Evolutionary conservation across 2,113 vertebrate species (phyloP), one percentile per base, ranked within the genome.

Genomic region (Coturnix japonica): DNA sequence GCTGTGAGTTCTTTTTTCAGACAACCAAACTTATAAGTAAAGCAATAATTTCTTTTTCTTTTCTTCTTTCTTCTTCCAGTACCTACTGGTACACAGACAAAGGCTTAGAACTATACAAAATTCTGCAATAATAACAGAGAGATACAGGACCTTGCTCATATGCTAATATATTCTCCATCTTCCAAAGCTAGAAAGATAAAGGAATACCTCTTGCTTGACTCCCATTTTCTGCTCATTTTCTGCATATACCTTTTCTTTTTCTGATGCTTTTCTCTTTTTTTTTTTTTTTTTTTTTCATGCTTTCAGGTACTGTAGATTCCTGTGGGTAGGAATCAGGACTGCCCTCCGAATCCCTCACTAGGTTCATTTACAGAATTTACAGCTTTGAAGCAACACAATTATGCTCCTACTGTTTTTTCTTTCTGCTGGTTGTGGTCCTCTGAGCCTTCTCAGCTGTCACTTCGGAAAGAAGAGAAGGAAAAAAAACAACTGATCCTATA

Each of bases 281-380:
- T 37, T 37, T 37, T 37, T 37, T 37, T 37, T 47, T 22, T 30
- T 46, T 67, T 7, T 31, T 28, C 39, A 19, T 56, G 9, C 25
- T 79, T 59, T n/a, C 19, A 18, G 33, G 31, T 49, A 20, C 33
- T 51, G 9, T 46, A 56, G 31, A 3, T 26, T 64, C 13, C 28
- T 46, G 28, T 6, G 49, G 2, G 7, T 46, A 65, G 21, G 12
- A 31, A 15, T 0, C 46, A 6, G 13, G 0, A 28, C 79, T 85
- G 21, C 22, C 16, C 21, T 78, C 20, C 2, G 1, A 44, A 7
- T 18, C 5, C 10, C 9, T 56, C 9, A 8, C 4, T 75, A 4
- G 2, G 4, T 53, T 67, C 3, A 13, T 20, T 33, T n/a, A 39
- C 8, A 86, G 43, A 30, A 8, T 14, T 70, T 70, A 18, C 6